phyloP scores from a whole-genome alignment of 2,113 vertebrate genomes.

The Siniperca chuatsi region DNA sequence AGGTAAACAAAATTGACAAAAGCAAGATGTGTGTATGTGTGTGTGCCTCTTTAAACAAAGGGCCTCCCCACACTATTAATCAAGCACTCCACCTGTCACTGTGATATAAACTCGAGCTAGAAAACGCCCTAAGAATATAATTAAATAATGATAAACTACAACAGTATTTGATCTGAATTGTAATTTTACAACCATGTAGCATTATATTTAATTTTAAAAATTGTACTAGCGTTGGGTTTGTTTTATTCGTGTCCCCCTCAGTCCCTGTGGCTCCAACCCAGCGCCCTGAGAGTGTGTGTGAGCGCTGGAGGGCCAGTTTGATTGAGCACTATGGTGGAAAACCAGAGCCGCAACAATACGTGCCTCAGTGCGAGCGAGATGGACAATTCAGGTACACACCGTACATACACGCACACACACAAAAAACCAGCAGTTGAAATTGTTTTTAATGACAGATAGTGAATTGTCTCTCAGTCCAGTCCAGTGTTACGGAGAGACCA shows the following conservation, averaged over 20 bases:
- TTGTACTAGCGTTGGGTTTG: not conserved
- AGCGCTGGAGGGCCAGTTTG: slow-evolving; percentile 92
- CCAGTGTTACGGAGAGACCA: slow-evolving; percentile 94
- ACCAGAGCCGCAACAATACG: slow-evolving; percentile 88
- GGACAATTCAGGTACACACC: slow-evolving; percentile 85
- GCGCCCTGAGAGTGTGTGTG: slow-evolving; percentile 88
- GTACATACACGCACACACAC: not conserved
- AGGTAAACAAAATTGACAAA: slow-evolving; percentile 64
- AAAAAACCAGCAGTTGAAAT: not conserved
- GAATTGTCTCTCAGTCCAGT: slow-evolving; percentile 69
- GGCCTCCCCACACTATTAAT: slow-evolving; percentile 25
- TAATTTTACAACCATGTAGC: not conserved
- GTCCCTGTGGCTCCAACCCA: slow-evolving; percentile 77
- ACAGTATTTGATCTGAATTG: not conserved
- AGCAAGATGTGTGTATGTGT: slow-evolving; percentile 41
- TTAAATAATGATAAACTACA: slow-evolving; percentile 1
- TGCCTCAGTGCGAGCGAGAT: slow-evolving; percentile 90
- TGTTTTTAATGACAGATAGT: not conserved
- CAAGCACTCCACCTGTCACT: not conserved
- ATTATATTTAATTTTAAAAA: not conserved
- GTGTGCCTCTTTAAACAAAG: slow-evolving; percentile 43
- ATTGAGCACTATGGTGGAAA: slow-evolving; percentile 90
- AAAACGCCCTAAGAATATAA: not conserved
- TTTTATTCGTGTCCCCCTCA: slow-evolving; percentile 13
- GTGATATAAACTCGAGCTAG: slow-evolving; percentile 14